A percentile compares a stretch with the other conserved stretches of the same genome.
These are phyloP conservation scores for Eciton burchellii DNA, from an alignment of 1,140 invertebrate species.

Conservation along the genomic window DNA sequence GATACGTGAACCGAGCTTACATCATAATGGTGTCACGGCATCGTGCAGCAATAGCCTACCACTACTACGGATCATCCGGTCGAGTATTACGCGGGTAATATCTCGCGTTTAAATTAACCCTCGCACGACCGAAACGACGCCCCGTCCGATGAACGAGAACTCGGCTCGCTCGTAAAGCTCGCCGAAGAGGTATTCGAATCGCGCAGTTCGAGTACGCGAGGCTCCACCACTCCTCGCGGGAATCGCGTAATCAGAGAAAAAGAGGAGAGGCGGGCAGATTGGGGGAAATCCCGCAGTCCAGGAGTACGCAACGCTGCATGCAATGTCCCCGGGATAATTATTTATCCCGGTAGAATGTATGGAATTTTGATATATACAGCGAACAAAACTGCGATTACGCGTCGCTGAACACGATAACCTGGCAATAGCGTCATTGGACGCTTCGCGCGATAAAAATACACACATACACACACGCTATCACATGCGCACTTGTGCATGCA, in stretches of 20 bases:
- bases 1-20: conserved; percentile 57
- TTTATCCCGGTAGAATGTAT: not conserved
- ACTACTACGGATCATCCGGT: conserved; percentile 68
- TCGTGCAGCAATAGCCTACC: conserved; percentile 20
- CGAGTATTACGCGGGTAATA: conserved; percentile 48
- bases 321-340: no score
- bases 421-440: not conserved
- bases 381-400: no score
- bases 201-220: not conserved
- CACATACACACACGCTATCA: not conserved
- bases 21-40: conserved; percentile 59
- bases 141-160: conserved; percentile 6
- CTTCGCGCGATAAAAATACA: not conserved
- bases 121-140: conserved; percentile 51
- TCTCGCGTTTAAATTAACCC: conserved; percentile 55
- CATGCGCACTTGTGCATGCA: no score
- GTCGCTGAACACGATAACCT: not conserved
- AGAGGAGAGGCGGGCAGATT: no score
- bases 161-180: not conserved
- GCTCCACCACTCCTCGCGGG: not conserved
- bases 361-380: no score
- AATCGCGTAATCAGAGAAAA: not conserved
- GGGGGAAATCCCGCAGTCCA: no score
- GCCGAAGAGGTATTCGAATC: not conserved
- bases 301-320: no score